Evolutionary conservation across 2,113 vertebrate species (phyloP).

Genomic region (Podarcis muralis): DNA sequence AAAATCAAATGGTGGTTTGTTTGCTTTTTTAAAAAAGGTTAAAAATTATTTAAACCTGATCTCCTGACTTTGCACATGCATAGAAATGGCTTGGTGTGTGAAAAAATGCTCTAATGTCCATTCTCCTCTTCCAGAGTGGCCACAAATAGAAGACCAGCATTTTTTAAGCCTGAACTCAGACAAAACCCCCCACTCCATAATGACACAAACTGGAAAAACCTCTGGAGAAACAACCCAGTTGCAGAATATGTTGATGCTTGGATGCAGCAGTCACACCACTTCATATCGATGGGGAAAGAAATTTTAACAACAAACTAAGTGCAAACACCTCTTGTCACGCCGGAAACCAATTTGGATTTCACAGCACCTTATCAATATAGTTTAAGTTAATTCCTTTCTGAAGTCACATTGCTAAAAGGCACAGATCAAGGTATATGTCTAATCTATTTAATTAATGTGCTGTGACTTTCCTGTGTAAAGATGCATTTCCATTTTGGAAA

Average conservation of each 20-base stretch:
- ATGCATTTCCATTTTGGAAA: not conserved
- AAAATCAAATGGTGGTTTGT: too few relatives aligned
- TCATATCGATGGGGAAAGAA: not conserved
- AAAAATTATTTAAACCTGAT: too few relatives aligned
- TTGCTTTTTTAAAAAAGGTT: too few relatives aligned
- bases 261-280: not conserved
- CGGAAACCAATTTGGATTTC: conserved; percentile 1
- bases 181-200: not conserved
- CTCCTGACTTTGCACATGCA: too few relatives aligned
- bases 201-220: not conserved
- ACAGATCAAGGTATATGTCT: conserved; percentile 6
- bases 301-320: not conserved
- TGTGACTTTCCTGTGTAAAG: not conserved
- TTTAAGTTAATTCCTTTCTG: not conserved
- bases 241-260: not conserved
- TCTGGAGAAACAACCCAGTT: not conserved
- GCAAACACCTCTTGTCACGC: not conserved
- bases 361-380: not conserved
- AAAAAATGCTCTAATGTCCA: too few relatives aligned
- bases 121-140: too few relatives aligned
- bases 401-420: not conserved
- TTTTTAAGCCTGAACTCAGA: not conserved
- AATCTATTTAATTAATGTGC: conserved; percentile 1
- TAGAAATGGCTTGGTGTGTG: too few relatives aligned
- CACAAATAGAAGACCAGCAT: too few relatives aligned